Percentiles rank a stretch among this genome's conserved stretches.
phyloP scores from a whole-genome alignment of 1,140 invertebrate genomes.

The Drosophila watanabei region DNA sequence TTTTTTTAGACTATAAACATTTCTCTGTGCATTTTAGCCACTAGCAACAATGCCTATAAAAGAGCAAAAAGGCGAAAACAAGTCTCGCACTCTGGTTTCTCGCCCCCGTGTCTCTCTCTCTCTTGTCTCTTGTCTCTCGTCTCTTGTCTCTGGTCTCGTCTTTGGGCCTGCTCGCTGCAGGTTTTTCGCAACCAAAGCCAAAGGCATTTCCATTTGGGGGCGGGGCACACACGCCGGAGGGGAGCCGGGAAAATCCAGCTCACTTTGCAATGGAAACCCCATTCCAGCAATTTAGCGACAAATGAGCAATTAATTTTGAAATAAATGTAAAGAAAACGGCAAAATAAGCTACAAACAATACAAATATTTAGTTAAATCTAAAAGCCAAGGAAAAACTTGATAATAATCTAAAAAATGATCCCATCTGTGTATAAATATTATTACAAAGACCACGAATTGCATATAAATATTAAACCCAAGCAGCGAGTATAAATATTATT shows the following conservation, averaged over 20 bases:
- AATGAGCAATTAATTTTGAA: conserved; percentile 84
- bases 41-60: conserved; percentile 80
- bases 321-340: conserved; percentile 73
- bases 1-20: not conserved
- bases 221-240: conserved; percentile 34
- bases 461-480: conserved; percentile 30
- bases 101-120: conserved; percentile 46
- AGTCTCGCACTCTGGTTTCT: conserved; percentile 78
- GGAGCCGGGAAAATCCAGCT: conserved; percentile 39
- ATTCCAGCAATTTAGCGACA: conserved; percentile 83
- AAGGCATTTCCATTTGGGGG: conserved; percentile 38
- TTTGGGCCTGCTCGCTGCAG: conserved; percentile 48
- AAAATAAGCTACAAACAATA: not conserved
- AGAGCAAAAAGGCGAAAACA: conserved; percentile 80
- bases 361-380: not conserved
- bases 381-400: not conserved
- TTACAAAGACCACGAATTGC: conserved; percentile 19
- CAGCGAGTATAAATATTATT: conserved; percentile 43
- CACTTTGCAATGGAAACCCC: conserved; percentile 77
- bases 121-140: conserved; percentile 64
- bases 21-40: conserved; percentile 14
- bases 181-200: conserved; percentile 66
- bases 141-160: conserved; percentile 1
- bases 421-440: not conserved
- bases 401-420: conserved; percentile 1